phyloP scores from a whole-genome alignment of 2,888 invertebrate species.

The Punctoribates punctum region DNA sequence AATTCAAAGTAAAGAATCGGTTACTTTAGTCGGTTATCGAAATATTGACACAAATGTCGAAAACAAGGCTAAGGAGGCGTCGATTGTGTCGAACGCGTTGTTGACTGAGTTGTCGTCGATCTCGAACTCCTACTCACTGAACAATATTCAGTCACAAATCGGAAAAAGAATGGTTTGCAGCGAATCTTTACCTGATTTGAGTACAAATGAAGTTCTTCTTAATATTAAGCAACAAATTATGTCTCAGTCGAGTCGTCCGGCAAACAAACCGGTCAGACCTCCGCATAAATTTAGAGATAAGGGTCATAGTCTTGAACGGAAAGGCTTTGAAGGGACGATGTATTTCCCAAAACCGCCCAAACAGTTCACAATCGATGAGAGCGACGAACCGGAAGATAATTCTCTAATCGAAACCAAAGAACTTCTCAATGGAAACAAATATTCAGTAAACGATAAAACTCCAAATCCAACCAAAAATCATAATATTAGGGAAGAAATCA shows the following conservation, averaged over 20 bases:
- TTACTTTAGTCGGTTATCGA: constrained; percentile 13
- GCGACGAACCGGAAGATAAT: constrained; percentile 39
- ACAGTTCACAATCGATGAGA: constrained; percentile 46
- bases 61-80: not conserved
- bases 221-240: not conserved
- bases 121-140: not conserved
- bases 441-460: not conserved
- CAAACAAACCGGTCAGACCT: constrained; percentile 51
- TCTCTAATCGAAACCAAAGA: not conserved
- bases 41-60: not conserved
- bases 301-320: not conserved
- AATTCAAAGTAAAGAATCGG: not conserved
- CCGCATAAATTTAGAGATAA: constrained; percentile 61
- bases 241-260: not conserved
- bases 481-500: constrained; percentile 1
- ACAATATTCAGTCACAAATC: constrained; percentile 11
- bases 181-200: constrained; percentile 42
- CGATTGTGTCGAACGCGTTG: not conserved
- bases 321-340: constrained; percentile 48
- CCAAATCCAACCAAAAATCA: not conserved
- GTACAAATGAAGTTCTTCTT: constrained; percentile 20
- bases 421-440: not conserved
- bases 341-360: constrained; percentile 49
- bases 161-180: constrained; percentile 21
- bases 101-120: not conserved